phyloP scores from a whole-genome alignment of 2,113 vertebrate genomes.

The Cephalopholis sonnerati region DNA sequence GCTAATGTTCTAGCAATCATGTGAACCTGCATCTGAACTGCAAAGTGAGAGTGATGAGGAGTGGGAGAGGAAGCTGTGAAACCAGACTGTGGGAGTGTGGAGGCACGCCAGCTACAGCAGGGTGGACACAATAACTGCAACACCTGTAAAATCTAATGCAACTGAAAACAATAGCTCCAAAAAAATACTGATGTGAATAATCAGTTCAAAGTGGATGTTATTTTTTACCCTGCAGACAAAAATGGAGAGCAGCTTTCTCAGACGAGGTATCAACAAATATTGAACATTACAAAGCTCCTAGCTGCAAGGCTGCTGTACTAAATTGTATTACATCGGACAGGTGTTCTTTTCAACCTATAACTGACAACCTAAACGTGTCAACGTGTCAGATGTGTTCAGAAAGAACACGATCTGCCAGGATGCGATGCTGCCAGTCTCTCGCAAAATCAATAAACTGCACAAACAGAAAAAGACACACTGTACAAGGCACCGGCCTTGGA shows the following conservation, averaged over 20 bases:
- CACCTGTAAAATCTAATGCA: constrained; percentile 49
- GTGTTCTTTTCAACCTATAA: constrained; percentile 2
- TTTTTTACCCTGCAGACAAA: not conserved
- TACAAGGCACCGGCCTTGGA: constrained; percentile 23
- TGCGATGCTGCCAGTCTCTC: not conserved
- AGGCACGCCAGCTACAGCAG: constrained; percentile 61
- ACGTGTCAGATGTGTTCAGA: constrained; percentile 23
- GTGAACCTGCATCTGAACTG: constrained; percentile 69
- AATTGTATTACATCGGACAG: not conserved
- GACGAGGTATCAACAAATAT: not conserved
- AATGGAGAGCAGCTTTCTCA: not conserved
- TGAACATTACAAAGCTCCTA: not conserved
- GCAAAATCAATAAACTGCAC: constrained; percentile 49
- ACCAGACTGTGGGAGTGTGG: constrained; percentile 74
- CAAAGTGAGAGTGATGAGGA: constrained; percentile 69
- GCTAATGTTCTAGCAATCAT: constrained; percentile 65
- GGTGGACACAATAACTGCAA: constrained; percentile 62
- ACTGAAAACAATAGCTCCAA: constrained; percentile 9
- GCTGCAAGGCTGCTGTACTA: not conserved
- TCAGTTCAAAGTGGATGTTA: constrained; percentile 6
- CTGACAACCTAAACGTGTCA: constrained; percentile 19
- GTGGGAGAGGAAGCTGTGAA: constrained; percentile 77
- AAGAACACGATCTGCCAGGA: constrained; percentile 16
- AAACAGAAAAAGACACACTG: constrained; percentile 27
- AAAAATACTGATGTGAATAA: not conserved